Evolutionary conservation across 2,888 invertebrate species (phyloP).

Genomic region (Antheraea assamensis): DNA sequence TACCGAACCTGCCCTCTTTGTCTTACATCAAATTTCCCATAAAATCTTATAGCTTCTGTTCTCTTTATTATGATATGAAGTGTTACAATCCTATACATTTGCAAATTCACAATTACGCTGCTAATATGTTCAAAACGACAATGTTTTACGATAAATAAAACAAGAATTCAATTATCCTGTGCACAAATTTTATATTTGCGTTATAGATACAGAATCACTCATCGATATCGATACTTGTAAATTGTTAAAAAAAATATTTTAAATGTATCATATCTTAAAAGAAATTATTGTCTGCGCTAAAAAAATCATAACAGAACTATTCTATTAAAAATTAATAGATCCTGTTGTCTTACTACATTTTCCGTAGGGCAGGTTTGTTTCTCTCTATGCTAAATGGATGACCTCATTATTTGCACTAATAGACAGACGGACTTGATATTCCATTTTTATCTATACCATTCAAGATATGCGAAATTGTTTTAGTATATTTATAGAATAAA

Average conservation of each 20-base stretch:
- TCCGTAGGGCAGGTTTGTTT: conserved; percentile 3
- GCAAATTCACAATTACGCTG: too few species aligned
- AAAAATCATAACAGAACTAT: not conserved
- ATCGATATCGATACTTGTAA: too few species aligned
- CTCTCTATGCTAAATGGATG: conserved; percentile 19
- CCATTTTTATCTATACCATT: not conserved
- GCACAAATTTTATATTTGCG: too few species aligned
- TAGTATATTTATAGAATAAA: not conserved
- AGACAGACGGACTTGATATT: not conserved
- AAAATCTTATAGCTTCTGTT: not conserved
- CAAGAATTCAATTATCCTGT: too few species aligned
- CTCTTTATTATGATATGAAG: too few species aligned
- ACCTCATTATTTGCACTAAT: conserved; percentile 23
- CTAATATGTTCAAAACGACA: too few species aligned
- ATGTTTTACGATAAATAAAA: too few species aligned
- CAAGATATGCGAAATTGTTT: not conserved
- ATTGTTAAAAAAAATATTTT: too few species aligned
- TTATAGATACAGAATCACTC: too few species aligned
- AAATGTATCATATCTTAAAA: not conserved
- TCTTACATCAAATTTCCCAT: not conserved
- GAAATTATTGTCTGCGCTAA: not conserved
- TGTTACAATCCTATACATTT: too few species aligned
- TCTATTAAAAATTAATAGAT: not conserved
- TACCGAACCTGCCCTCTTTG: not conserved
- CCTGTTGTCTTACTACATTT: not conserved